Evolutionary conservation across 1,140 invertebrate species (phyloP).

Genomic region (Littorina saxatilis): DNA sequence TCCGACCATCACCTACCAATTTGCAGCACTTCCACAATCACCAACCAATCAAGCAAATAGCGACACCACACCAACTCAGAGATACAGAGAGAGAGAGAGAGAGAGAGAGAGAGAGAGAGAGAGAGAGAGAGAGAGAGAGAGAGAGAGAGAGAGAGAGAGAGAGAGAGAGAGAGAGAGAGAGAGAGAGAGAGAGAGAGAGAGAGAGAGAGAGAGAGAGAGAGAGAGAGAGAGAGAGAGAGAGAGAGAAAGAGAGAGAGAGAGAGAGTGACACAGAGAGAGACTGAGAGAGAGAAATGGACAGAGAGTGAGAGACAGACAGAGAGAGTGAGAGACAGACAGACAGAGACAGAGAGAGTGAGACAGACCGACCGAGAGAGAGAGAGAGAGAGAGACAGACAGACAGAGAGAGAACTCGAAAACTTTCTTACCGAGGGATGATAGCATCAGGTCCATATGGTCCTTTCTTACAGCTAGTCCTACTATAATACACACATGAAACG

Average conservation of each 20-base stretch:
- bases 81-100: background rate
- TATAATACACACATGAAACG: too few species aligned
- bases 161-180: background rate
- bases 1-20: too few species aligned
- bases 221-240: slow-evolving; percentile 22
- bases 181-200: slow-evolving; percentile 5
- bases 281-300: too few species aligned
- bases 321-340: slow-evolving; percentile 19
- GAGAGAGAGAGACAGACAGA: background rate
- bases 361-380: background rate
- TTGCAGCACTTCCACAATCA: too few species aligned
- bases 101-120: background rate
- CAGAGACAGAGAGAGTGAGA: background rate
- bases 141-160: background rate
- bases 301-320: background rate
- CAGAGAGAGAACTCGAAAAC: too few species aligned
- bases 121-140: background rate
- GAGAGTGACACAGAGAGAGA: slow-evolving; percentile 22
- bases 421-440: too few species aligned
- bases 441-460: too few species aligned
- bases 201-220: slow-evolving; percentile 8
- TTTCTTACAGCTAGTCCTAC: too few species aligned
- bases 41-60: too few species aligned
- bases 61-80: too few species aligned
- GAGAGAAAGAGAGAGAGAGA: slow-evolving; percentile 33